Conservation (phyloP, 2,888 invertebrate genomes). For the Tenthredo scrophulariae region DNA sequence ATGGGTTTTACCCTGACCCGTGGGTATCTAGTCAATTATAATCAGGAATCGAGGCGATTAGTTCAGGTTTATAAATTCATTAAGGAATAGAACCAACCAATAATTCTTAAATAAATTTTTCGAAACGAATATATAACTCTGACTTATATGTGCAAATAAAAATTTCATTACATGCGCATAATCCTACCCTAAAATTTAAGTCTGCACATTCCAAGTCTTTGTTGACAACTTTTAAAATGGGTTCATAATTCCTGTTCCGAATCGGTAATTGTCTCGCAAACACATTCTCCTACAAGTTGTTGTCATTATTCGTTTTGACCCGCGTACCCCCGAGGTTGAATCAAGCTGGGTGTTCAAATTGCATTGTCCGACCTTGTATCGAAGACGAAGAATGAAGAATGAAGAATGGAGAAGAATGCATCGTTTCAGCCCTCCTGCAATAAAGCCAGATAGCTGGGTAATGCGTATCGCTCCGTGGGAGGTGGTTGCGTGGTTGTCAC, state of each 20-base stretch:
- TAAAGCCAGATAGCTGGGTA: not conserved
- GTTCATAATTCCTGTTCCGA: not conserved
- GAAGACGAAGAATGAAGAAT: not conserved
- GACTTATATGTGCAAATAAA: too few relatives aligned
- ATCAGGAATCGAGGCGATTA: constrained; percentile 32
- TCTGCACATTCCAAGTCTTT: not conserved
- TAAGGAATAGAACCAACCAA: not conserved
- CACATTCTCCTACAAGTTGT: not conserved
- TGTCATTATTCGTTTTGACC: not conserved
- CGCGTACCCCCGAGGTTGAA: not conserved
- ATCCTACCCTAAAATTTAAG: not conserved
- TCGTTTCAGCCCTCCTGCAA: constrained; percentile 31
- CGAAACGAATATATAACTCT: too few relatives aligned
- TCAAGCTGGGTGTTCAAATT: not conserved
- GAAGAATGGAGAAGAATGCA: constrained; percentile 24
- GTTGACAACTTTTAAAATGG: not conserved
- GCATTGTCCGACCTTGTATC: constrained; percentile 5
- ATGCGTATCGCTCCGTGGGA: constrained; percentile 1
- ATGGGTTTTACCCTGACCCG: constrained; percentile 42
- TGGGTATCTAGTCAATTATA: constrained; percentile 43
- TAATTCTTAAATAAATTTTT: not conserved
- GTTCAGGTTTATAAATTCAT: constrained; percentile 25
- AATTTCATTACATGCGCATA: not conserved
- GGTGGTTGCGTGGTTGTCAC: constrained; percentile 30
- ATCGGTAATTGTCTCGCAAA: not conserved